A percentile compares a stretch with the other conserved stretches of the same genome.
Conservation (phyloP, 2,797 vertebrate species). For the Rhabdophis nuchalis region DNA sequence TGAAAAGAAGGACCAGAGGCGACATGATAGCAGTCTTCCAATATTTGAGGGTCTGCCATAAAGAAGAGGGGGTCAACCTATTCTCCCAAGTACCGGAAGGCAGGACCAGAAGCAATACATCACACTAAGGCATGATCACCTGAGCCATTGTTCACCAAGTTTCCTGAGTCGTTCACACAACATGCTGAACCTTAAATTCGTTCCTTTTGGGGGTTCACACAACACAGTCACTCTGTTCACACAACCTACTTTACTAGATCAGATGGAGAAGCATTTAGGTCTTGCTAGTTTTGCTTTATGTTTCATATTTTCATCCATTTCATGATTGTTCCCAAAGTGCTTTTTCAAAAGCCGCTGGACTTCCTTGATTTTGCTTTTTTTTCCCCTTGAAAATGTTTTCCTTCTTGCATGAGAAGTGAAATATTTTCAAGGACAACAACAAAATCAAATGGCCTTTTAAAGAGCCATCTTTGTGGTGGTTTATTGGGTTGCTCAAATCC, state of each 20-base stretch:
- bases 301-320: neutral
- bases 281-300: neutral
- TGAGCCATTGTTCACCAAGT: neutral
- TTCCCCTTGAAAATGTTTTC: neutral
- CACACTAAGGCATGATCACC: neutral
- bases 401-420: neutral
- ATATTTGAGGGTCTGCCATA: neutral
- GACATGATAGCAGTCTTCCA: too few relatives aligned
- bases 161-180: neutral
- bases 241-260: neutral
- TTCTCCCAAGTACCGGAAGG: neutral
- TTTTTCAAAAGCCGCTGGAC: neutral
- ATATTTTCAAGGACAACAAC: neutral
- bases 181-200: neutral
- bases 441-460: neutral
- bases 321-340: neutral
- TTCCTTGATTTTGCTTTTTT: neutral
- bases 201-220: neutral
- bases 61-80: neutral
- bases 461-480: neutral
- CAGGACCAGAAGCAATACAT: neutral
- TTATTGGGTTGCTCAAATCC: neutral
- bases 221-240: neutral
- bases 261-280: neutral
- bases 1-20: neutral